phyloP scores from a whole-genome alignment of 2,888 invertebrate species.

The Agrenia bidenticulata region DNA sequence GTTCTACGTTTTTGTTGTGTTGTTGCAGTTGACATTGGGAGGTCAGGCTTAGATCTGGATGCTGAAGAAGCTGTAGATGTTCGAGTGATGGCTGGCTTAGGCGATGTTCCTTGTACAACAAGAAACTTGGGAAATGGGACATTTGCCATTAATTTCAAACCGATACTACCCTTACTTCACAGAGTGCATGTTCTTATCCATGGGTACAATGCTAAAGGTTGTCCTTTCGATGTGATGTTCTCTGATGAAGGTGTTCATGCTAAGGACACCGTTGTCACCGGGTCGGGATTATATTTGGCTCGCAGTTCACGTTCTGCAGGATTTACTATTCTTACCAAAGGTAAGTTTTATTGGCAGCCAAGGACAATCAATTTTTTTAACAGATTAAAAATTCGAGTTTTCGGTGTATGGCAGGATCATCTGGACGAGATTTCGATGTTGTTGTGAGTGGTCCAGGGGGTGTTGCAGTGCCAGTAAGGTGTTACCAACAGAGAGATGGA shows the following conservation, averaged over 20 bases:
- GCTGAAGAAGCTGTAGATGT: conserved; percentile 73
- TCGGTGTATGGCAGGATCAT: conserved; percentile 54
- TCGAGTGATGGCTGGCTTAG: conserved; percentile 76
- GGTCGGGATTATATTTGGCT: conserved; percentile 51
- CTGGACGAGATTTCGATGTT: conserved; percentile 81
- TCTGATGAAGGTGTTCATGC: conserved; percentile 48
- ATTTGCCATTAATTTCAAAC: conserved; percentile 84
- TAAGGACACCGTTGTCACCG: conserved; percentile 51
- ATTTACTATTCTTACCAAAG: conserved; percentile 53
- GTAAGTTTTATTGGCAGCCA: too few relatives aligned
- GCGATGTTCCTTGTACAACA: conserved; percentile 78
- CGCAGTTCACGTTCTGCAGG: conserved; percentile 49
- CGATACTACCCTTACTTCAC: conserved; percentile 82
- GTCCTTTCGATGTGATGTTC: conserved; percentile 51
- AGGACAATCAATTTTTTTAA: too few relatives aligned
- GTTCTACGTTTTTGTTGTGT: too few relatives aligned
- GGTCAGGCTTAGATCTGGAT: conserved; percentile 67
- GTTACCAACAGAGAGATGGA: conserved; percentile 95
- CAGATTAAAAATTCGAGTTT: too few relatives aligned
- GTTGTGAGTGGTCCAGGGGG: conserved; percentile 79
- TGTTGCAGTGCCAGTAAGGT: conserved; percentile 78
- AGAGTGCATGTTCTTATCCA: conserved; percentile 82
- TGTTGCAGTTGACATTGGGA: conserved; percentile 67
- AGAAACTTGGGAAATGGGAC: conserved; percentile 70
- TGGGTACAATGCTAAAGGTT: conserved; percentile 67